phyloP scores from a whole-genome alignment of 2,113 vertebrate species.

The Cathartes aura region DNA sequence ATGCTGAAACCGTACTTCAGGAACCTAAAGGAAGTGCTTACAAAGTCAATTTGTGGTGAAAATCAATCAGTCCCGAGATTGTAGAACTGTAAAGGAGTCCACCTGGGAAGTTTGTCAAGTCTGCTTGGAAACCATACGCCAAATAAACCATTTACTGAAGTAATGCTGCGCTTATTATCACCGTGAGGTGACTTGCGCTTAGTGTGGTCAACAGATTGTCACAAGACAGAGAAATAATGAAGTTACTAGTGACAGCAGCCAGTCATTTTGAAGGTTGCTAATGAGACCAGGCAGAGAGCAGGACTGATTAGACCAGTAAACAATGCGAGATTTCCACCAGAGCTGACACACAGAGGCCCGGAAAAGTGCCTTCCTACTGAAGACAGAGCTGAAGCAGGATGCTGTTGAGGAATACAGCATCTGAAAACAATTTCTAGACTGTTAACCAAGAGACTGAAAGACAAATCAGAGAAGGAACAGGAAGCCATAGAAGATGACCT shows the following conservation, averaged over 20 bases:
- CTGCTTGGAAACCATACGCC: not conserved
- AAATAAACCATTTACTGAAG: not conserved
- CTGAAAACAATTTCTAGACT: not conserved
- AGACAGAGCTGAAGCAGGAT: not conserved
- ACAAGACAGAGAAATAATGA: not conserved
- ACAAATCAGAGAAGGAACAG: not conserved
- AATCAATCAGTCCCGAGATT: not conserved
- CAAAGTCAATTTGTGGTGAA: not conserved
- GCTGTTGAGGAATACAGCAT: not conserved
- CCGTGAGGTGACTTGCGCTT: not conserved
- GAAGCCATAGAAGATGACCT: not conserved
- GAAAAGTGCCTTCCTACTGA: not conserved
- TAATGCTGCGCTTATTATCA: not conserved
- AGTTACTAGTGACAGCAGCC: not conserved
- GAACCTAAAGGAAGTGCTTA: not conserved
- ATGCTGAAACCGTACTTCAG: not conserved
- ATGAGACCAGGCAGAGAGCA: not conserved
- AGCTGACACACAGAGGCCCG: not conserved
- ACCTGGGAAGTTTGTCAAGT: not conserved
- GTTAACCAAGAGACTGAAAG: not conserved
- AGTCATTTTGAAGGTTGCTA: not conserved
- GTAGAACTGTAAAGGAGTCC: not conserved
- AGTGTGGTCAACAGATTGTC: not conserved
- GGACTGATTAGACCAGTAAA: slow-evolving; percentile 1
- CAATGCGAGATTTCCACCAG: not conserved